Base-by-base conservation (phyloP, 2,797 vertebrate species). In the Carduelis carduelis region DNA sequence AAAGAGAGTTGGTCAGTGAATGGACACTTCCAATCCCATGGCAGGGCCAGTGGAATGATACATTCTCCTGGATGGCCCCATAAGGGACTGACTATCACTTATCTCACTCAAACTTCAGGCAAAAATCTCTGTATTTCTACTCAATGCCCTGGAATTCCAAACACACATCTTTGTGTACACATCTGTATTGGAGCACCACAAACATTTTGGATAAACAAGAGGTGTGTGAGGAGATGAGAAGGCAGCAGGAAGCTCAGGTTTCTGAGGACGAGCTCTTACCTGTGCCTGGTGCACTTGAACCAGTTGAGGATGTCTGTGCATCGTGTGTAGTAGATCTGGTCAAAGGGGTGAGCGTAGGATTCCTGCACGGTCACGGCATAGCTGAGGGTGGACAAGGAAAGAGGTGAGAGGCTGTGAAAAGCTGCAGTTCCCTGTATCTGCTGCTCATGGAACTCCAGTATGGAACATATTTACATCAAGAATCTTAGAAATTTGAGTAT, bases 221-320 rank as follows among this genome's bases (percentile, higher is more conserved):
- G 23, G 16, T 6, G 26, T 7, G 8, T 3, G 55, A 88, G 53
- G 66, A 83, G 39, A 64, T 52, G 17, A 83, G 90, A 78, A 53
- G 35, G 79, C 43, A 65, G 76, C 55, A 52, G 24, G 57, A 30
- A 35, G 28, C 14, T 60, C 13, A 86, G 87, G 34, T 55, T 24
- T 32, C n/a, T 71, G n/a, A 57, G 46, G 43, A 26, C 49, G 4
- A n/a, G 69, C 46, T 93, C 98, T 94, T 97, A 99, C 99, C 99
- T 98, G 97, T 99, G 99, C 84, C 99, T 98, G 61, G 99, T 99
- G 96, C 99, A 99, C 97, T 99, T 99, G 98, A 99, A 99, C 99
- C 99, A 99, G 98, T 99, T 99, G 83, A 99, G 99, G 95, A 99
- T 99, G 97, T 99, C 99, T 5, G 99, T 99, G 96, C 99, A 99